phyloP scores from a whole-genome alignment of 2,797 vertebrate species.

The Phoebastria nigripes region DNA sequence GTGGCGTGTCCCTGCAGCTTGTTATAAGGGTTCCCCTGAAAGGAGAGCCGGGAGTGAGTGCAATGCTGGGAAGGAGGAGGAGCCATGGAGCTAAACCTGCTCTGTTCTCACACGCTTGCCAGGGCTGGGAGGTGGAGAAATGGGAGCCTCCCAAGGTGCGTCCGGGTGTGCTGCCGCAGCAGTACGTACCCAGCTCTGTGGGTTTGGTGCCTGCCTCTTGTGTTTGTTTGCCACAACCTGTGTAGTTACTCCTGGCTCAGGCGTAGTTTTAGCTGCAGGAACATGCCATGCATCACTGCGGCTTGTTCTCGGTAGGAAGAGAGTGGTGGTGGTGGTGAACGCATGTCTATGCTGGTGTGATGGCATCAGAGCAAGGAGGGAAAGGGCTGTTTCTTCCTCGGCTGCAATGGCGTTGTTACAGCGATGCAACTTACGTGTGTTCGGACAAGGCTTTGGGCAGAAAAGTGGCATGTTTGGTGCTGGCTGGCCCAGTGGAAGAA shows the following conservation, averaged over 20 bases:
- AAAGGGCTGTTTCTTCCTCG: background rate
- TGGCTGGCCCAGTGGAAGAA: background rate
- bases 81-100: background rate
- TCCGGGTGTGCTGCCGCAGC: background rate
- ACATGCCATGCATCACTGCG: background rate
- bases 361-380: background rate
- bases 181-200: background rate
- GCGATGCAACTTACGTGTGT: background rate
- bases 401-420: background rate
- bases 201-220: background rate
- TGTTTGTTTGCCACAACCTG: background rate
- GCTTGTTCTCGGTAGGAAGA: background rate
- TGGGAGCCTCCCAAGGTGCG: constrained; percentile 2
- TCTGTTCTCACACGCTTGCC: constrained; percentile 12
- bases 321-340: background rate
- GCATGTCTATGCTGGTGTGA: rapidly evolving
- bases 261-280: background rate
- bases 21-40: background rate
- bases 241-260: background rate
- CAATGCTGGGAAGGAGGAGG: background rate
- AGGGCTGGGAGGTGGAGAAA: background rate
- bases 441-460: background rate
- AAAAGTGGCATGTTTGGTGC: background rate
- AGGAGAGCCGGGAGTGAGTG: background rate
- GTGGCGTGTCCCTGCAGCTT: background rate